Evolutionary conservation across 2,113 vertebrate species (phyloP), one percentile per base, ranked within the genome.

Genomic region (Columbina picui): DNA sequence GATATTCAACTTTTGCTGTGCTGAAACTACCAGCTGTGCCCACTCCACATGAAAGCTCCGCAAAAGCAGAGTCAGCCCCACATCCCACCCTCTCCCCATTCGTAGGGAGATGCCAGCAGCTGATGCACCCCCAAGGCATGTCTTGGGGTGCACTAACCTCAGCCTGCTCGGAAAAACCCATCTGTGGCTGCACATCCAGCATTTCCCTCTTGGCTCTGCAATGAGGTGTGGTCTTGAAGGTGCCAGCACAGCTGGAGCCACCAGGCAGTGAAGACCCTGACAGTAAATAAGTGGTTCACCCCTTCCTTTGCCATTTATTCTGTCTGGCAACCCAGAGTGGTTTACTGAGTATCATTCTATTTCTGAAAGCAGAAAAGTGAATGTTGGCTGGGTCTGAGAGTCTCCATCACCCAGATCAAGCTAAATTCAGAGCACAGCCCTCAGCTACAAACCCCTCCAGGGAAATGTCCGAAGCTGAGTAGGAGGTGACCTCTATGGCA

Each of bases 11-110:
- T 74, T 73, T 43, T 7, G 0, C 34, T 79, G 27, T 26, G 34
- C 45, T 82, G 29, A 25, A 47, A 70, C 32, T 27, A 29, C 16
- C 59, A 56, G 41, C 52, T 52, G 34, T 60, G 21, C 36, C 34
- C 32, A 21, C 6, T 69, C 32, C 3, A 4, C 0, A 0, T 30
- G 30, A 69, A 82, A 71, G 34, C 39, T 67, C 63, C 0, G 0
- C 27, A 27, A 69, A 82, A 71, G 34, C 47, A 61, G 52, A 0
- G 29, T 16, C 36, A 84, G 10, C 56, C 55, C 59, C 4, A 25
- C 61, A 34, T 60, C n/a, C 20, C 27, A 9, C 30, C 43, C 9
- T 22, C 29, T 38, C 12, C 17, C 18, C 4, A 1, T 10, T 32
- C 0, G 1, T 2, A 47, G 41, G 32, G 25, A 39, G 85, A 45